phyloP scores from a whole-genome alignment of 2,113 vertebrate species.

The Nanorana parkeri region DNA sequence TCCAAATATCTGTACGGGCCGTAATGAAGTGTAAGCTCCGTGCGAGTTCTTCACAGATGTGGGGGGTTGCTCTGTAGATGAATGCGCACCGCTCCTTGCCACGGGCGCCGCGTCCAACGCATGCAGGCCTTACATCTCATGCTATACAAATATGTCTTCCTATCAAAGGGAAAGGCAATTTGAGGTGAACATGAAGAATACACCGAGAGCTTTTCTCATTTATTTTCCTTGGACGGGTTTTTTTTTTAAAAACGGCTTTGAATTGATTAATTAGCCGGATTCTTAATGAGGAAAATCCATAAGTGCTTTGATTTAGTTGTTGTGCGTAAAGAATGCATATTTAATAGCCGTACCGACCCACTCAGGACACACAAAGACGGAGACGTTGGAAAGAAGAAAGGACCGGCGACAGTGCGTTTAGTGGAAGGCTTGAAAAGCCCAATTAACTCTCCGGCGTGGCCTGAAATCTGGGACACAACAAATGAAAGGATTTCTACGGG shows the following conservation, averaged over 20 bases:
- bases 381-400: conserved; percentile 33
- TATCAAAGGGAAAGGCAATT: neutral
- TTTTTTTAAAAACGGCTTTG: neutral
- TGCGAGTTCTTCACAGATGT: no score
- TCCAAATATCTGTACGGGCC: no score
- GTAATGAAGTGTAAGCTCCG: no score
- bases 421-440: conserved; percentile 33
- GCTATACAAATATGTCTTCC: neutral
- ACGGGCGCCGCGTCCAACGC: no score
- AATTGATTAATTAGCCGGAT: conserved; percentile 19
- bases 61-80: no score
- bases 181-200: neutral
- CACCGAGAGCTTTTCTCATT: neutral
- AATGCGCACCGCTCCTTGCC: no score
- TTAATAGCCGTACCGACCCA: conserved; percentile 19
- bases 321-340: conserved; percentile 10
- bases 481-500: conserved; percentile 45
- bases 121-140: no score
- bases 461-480: conserved; percentile 39
- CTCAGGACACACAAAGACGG: conserved; percentile 33
- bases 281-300: conserved; percentile 14
- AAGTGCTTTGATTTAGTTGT: conserved; percentile 42
- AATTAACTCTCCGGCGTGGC: conserved; percentile 28
- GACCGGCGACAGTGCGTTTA: conserved; percentile 15
- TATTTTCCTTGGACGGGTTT: neutral